These are phyloP conservation scores for Catharus fuscescens DNA, from an alignment of 2,113 vertebrate genomes.

Conservation along the genomic window DNA sequence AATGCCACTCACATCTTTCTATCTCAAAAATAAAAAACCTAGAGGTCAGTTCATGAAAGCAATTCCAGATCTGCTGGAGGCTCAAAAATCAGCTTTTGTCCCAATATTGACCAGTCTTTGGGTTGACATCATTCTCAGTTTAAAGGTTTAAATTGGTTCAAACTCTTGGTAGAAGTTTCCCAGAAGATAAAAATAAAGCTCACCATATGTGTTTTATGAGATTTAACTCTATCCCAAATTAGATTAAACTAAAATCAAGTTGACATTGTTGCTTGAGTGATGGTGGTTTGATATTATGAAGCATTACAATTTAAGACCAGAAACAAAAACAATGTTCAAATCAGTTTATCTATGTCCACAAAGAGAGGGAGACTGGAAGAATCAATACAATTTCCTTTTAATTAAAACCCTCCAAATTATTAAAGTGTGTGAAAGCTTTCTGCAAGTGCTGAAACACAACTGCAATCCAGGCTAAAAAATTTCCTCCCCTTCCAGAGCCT, in stretches of 20 bases:
- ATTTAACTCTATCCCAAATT: constrained; percentile 4
- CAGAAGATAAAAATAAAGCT: not conserved
- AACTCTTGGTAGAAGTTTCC: not conserved
- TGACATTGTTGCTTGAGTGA: not conserved
- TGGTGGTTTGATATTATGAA: not conserved
- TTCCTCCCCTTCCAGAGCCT: not conserved
- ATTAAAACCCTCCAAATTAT: not conserved
- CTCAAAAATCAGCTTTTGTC: not conserved
- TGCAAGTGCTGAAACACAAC: not conserved
- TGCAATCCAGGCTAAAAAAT: not conserved
- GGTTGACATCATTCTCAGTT: not conserved
- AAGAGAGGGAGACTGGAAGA: not conserved
- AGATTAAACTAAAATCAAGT: constrained; percentile 21
- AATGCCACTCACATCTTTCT: not conserved
- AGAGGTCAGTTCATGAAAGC: not conserved
- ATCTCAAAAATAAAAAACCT: not conserved
- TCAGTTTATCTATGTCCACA: not conserved
- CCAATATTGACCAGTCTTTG: not conserved
- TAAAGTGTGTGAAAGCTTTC: not conserved
- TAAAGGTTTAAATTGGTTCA: constrained; percentile 9
- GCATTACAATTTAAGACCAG: not conserved
- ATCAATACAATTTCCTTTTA: not conserved
- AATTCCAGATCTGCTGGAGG: not conserved
- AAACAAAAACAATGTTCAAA: not conserved
- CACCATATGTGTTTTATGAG: not conserved